These are phyloP conservation scores for Pelodytes ibericus DNA, from an alignment of 2,797 vertebrate genomes.

Conservation along the genomic window DNA sequence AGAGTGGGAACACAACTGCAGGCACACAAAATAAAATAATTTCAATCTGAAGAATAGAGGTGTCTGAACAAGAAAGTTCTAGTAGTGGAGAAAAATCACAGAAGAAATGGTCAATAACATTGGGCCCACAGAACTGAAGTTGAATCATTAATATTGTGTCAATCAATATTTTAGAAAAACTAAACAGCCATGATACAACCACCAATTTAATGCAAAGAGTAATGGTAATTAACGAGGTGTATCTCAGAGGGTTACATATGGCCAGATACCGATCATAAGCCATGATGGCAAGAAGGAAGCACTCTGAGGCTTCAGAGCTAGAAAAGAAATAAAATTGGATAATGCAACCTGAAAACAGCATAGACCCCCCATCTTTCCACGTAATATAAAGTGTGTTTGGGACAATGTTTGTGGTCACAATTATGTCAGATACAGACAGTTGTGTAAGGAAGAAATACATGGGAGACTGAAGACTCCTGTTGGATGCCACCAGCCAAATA, in stretches of 20 bases:
- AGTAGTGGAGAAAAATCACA: constrained; percentile 30
- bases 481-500: constrained; percentile 22
- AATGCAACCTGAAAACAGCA: background rate
- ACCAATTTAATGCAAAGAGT: constrained; percentile 53
- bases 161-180: constrained; percentile 52
- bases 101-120: constrained; percentile 44
- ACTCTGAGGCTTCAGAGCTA: constrained; percentile 33
- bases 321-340: constrained; percentile 27
- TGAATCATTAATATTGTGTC: constrained; percentile 49
- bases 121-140: constrained; percentile 23
- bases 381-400: background rate
- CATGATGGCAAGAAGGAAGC: constrained; percentile 47
- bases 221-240: constrained; percentile 38
- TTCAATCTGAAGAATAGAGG: constrained; percentile 37
- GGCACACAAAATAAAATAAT: too few relatives aligned
- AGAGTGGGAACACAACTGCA: too few relatives aligned
- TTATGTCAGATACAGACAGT: background rate
- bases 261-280: background rate
- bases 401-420: background rate
- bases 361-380: background rate
- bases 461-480: constrained; percentile 26
- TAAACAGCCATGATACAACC: constrained; percentile 57
- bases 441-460: constrained; percentile 24
- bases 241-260: constrained; percentile 23
- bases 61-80: constrained; percentile 40